Evolutionary conservation across 2,113 vertebrate species (phyloP).

Genomic region (Coptodon rendalli): DNA sequence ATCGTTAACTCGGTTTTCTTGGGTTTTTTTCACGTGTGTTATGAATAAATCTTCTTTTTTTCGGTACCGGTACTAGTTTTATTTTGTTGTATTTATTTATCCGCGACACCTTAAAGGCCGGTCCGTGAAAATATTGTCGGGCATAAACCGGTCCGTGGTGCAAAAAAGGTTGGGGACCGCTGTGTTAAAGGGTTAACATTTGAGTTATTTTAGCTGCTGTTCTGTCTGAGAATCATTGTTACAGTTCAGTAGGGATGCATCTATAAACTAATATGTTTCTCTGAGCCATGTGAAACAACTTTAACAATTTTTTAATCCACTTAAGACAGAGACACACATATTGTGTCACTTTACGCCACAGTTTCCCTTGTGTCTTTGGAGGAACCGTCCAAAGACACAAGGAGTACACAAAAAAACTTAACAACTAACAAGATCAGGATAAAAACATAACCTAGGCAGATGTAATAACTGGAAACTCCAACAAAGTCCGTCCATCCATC

Average conservation of each 20-base stretch:
- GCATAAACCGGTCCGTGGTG: too few species aligned
- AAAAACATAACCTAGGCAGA: not conserved
- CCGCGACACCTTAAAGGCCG: too few species aligned
- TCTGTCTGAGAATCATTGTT: not conserved
- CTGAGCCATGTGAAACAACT: not conserved
- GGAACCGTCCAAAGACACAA: too few species aligned
- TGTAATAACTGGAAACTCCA: not conserved
- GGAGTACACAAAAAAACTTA: not conserved
- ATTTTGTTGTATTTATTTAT: too few species aligned
- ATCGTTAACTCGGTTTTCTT: too few species aligned
- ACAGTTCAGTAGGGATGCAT: not conserved
- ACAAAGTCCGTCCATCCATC: not conserved
- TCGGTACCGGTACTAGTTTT: too few species aligned
- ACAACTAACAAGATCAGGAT: not conserved
- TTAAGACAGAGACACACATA: not conserved
- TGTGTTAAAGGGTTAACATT: not conserved
- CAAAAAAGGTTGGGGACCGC: too few species aligned
- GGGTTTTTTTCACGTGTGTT: too few species aligned
- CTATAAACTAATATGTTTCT: not conserved
- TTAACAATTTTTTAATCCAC: not conserved
- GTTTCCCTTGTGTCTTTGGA: not conserved
- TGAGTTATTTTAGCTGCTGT: not conserved
- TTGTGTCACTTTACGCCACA: not conserved
- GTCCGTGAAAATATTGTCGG: too few species aligned
- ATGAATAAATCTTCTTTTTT: too few species aligned